Percentiles rank a stretch among this genome's conserved stretches.
These are phyloP conservation scores for Sylvilagus floridanus DNA, from an alignment of 2,797 vertebrate species.

Conservation along the genomic window DNA sequence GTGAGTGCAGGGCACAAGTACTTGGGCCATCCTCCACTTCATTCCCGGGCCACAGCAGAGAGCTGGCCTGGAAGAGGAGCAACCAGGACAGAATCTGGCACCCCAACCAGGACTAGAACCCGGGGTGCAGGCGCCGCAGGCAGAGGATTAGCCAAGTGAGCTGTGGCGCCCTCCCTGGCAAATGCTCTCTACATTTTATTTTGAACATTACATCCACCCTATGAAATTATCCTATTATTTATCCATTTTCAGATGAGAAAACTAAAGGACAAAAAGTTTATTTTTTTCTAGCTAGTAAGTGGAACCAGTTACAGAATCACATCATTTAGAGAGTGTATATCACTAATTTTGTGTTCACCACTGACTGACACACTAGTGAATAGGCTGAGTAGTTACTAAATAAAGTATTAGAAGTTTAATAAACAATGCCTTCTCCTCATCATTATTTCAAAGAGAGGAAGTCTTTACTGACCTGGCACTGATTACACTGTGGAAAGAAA, in stretches of 20 bases:
- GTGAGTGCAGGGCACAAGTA: no score
- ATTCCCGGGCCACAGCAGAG: background rate
- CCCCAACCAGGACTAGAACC: no score
- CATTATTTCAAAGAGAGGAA: constrained; percentile 15
- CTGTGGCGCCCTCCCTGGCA: no score
- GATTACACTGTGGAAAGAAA: background rate
- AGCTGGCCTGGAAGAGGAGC: no score
- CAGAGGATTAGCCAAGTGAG: no score
- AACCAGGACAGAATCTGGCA: no score
- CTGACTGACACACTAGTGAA: background rate
- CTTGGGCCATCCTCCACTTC: no score
- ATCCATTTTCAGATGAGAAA: background rate
- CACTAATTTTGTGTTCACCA: background rate
- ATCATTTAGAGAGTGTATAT: background rate
- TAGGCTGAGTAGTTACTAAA: background rate
- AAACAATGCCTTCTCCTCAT: background rate
- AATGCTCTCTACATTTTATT: no score
- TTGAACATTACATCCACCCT: background rate
- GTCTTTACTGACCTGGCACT: background rate
- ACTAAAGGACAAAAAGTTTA: background rate
- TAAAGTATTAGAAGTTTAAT: background rate
- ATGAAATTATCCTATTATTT: background rate
- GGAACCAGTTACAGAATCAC: background rate
- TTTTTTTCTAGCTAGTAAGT: background rate
- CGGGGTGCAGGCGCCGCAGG: no score